These are phyloP conservation scores for Pseudococcus viburni DNA, from an alignment of 2,888 invertebrate species.

Conservation along the genomic window DNA sequence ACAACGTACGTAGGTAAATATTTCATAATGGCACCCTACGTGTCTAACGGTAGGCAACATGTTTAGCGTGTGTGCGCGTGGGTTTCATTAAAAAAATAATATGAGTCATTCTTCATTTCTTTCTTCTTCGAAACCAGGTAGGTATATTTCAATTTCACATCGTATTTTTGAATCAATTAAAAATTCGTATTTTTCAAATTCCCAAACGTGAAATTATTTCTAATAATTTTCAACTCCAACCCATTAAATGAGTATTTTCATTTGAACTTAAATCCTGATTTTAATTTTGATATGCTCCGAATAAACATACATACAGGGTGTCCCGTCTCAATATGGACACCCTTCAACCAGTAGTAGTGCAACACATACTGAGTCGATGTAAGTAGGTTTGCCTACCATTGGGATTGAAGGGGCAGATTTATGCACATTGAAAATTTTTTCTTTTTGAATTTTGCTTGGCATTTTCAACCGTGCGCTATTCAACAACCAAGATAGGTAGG, in stretches of 20 bases:
- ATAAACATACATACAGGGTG: background rate
- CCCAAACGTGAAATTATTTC: no score
- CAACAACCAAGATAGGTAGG: no score
- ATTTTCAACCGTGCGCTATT: no score
- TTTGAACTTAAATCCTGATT: background rate
- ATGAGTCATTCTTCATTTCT: background rate
- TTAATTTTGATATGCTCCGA: background rate
- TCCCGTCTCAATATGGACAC: no score
- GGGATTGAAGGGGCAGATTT: no score
- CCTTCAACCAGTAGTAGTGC: no score
- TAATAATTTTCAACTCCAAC: background rate
- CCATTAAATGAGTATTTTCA: background rate
- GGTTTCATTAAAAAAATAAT: background rate
- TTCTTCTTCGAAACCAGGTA: background rate
- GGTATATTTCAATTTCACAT: background rate
- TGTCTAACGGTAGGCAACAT: slow-evolving; percentile 3
- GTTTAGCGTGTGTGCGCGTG: background rate
- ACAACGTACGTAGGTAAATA: background rate
- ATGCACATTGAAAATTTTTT: no score
- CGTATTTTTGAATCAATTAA: background rate
- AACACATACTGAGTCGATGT: no score
- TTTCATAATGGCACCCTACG: slow-evolving; percentile 12
- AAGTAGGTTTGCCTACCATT: no score
- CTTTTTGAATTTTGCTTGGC: no score
- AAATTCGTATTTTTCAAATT: background rate